phyloP scores from a whole-genome alignment of 2,113 vertebrate species.

The Peromyscus leucopus region DNA sequence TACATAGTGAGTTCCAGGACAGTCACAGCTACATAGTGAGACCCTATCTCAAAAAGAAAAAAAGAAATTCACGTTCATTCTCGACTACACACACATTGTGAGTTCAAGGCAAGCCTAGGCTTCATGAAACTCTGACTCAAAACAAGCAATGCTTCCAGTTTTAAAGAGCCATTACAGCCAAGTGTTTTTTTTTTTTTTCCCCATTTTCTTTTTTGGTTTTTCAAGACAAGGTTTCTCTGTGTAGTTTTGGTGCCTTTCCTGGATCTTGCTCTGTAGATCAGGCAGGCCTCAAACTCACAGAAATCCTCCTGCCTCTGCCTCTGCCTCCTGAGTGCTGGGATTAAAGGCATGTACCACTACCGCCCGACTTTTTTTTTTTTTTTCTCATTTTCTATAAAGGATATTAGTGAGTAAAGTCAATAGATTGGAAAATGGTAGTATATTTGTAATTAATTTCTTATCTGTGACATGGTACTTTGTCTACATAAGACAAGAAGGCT shows the following conservation, averaged over 20 bases:
- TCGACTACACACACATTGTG: neutral
- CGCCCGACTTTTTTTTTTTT: too few species aligned
- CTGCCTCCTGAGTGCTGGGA: too few species aligned
- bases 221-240: too few species aligned
- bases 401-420: neutral
- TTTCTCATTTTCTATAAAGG: neutral
- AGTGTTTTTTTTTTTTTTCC: neutral
- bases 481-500: conserved; percentile 7
- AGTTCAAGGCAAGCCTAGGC: neutral
- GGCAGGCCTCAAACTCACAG: too few species aligned
- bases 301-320: too few species aligned
- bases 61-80: neutral
- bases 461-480: neutral
- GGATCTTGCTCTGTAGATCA: too few species aligned
- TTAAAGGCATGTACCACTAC: too few species aligned
- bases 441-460: conserved; percentile 18
- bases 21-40: neutral
- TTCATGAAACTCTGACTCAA: neutral
- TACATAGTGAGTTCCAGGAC: neutral
- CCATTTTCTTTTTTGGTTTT: too few species aligned
- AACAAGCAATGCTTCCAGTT: neutral
- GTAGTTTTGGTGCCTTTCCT: too few species aligned
- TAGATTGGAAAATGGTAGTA: neutral
- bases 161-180: neutral
- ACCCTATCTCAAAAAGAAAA: too few species aligned